phyloP scores from a whole-genome alignment of 2,113 vertebrate species.

The Paraplagusia blochii region DNA sequence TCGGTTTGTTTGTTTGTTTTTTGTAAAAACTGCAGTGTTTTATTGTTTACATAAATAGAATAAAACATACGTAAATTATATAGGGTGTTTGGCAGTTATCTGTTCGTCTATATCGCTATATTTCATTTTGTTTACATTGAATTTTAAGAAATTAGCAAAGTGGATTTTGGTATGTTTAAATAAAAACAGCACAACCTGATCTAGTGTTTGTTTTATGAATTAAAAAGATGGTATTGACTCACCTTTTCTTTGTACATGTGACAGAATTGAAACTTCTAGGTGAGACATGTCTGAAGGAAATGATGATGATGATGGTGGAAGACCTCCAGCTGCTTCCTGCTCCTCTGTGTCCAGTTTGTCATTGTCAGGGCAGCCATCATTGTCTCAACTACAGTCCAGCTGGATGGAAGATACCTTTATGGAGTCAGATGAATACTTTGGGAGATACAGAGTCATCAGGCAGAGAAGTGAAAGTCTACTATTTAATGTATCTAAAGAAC shows the following conservation, averaged over 20 bases:
- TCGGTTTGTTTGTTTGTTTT: no score
- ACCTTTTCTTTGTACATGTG: slow-evolving; percentile 3
- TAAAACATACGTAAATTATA: no score
- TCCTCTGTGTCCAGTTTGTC: slow-evolving; percentile 7
- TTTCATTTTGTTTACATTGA: no score
- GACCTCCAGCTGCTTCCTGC: neutral
- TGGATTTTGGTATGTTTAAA: no score
- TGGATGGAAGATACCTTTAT: neutral
- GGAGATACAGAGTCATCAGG: neutral
- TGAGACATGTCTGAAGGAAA: slow-evolving; percentile 10
- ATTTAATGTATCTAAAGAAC: slow-evolving; percentile 29
- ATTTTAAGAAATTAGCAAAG: no score
- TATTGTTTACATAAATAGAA: no score
- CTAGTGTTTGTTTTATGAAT: no score
- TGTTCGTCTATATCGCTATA: no score
- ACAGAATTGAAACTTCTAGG: slow-evolving; percentile 20
- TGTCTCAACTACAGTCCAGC: neutral
- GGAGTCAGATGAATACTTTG: neutral
- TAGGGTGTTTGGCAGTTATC: no score
- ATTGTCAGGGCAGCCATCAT: neutral
- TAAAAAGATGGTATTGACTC: no score
- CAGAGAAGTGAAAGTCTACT: neutral
- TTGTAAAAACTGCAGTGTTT: no score
- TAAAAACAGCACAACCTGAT: no score
- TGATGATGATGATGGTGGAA: neutral